A percentile compares a stretch with the other conserved stretches of the same genome.
These are phyloP conservation scores for Gila robusta DNA, from an alignment of 2,797 vertebrate genomes.

Conservation along the genomic window DNA sequence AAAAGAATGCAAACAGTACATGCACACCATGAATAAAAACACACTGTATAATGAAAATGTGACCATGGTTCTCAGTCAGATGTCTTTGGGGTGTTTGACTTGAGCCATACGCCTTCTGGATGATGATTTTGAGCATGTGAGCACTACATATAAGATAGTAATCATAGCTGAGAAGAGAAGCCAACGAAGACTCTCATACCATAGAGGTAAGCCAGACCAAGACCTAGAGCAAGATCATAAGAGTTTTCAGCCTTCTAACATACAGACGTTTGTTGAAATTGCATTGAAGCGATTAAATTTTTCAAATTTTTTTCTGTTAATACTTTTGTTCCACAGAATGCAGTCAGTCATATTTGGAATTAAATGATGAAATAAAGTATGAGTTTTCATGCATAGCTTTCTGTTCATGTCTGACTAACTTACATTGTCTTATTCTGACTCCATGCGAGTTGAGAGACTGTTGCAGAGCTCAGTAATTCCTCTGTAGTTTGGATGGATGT, in stretches of 20 bases:
- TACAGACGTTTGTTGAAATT: neutral
- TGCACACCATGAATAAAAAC: neutral
- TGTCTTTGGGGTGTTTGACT: slow-evolving; percentile 29
- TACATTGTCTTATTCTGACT: neutral
- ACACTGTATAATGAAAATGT: neutral
- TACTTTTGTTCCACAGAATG: neutral
- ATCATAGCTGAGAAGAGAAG: slow-evolving; percentile 52
- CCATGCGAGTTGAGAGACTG: neutral
- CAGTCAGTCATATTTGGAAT: neutral
- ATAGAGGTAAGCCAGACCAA: slow-evolving; percentile 53
- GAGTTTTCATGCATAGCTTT: neutral
- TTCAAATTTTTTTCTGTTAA: too few relatives aligned
- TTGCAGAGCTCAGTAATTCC: slow-evolving; percentile 13
- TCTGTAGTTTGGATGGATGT: slow-evolving; percentile 33
- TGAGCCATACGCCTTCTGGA: neutral
- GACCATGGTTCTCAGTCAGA: neutral
- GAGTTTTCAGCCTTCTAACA: neutral
- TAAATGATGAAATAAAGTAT: neutral
- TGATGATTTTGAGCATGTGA: slow-evolving; percentile 3
- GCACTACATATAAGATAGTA: slow-evolving; percentile 26
- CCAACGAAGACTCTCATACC: slow-evolving; percentile 64
- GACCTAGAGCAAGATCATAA: slow-evolving; percentile 43
- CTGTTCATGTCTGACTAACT: slow-evolving; percentile 4
- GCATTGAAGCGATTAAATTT: neutral
- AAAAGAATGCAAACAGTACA: neutral